Conservation (phyloP, 2,797 vertebrate genomes). For the Naso thynnoides region DNA sequence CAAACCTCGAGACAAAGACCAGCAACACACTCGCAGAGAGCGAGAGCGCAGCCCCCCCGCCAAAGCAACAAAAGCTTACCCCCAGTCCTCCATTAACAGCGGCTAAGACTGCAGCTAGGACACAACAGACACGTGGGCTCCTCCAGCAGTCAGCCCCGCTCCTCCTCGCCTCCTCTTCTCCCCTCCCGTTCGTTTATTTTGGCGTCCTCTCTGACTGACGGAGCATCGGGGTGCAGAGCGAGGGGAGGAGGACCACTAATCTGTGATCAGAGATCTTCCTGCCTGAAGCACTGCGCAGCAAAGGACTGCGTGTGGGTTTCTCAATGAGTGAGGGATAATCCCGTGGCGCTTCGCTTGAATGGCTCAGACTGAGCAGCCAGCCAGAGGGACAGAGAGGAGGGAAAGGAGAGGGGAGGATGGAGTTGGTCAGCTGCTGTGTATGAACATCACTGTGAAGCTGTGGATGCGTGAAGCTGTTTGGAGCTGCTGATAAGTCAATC, state of each 20-base stretch:
- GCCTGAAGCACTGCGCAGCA: constrained; percentile 32
- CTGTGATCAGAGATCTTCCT: constrained; percentile 53
- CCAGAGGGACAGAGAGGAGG: constrained; percentile 17
- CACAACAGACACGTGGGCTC: constrained; percentile 73
- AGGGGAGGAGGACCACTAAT: constrained; percentile 40
- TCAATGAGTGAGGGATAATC: constrained; percentile 62
- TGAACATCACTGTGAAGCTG: constrained; percentile 33
- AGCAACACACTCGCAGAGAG: constrained; percentile 13
- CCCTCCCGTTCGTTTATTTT: constrained; percentile 51
- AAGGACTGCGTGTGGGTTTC: constrained; percentile 39
- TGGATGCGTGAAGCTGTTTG: constrained; percentile 4
- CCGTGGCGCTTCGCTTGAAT: constrained; percentile 61
- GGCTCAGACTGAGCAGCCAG: constrained; percentile 58
- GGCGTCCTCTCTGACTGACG: constrained; percentile 25
- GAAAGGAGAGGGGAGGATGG: background rate
- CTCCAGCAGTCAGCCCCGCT: constrained; percentile 63
- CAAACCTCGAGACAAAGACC: constrained; percentile 58
- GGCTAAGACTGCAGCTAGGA: constrained; percentile 67
- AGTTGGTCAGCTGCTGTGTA: constrained; percentile 9
- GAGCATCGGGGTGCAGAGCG: constrained; percentile 38
- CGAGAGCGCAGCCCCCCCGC: constrained; percentile 51
- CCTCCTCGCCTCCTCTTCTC: constrained; percentile 32
- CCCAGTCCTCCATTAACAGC: constrained; percentile 77
- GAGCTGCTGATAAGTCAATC: background rate
- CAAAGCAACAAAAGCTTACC: constrained; percentile 84